Evolutionary conservation across 2,888 invertebrate species (phyloP), one percentile per base, ranked within the genome.

Genomic region (Epinotia bilunana): DNA sequence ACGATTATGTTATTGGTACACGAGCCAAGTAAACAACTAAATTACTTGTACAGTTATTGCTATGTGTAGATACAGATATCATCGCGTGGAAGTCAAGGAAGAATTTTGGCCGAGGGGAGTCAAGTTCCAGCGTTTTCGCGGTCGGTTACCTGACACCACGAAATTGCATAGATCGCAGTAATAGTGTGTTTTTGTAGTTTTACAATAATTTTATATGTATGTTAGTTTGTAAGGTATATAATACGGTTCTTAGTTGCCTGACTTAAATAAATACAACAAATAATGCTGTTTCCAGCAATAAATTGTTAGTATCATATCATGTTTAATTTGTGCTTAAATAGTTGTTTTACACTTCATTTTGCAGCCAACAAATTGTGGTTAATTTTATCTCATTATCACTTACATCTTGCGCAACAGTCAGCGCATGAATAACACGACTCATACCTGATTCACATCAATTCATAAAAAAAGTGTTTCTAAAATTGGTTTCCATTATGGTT

Each of bases 11-110:
- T 81, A 80, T 81, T 83, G 80, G 80, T 81, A 81, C 82, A 74
- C 80, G 79, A 78, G 83, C 76, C 76, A 77, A 83, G 87, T 88
- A 91, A 91, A 91, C 91, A 91, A 87, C 84, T 83, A 77, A 87
- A 69, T 46, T 58, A 68, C 23, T 23, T 46, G 23, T 55, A 33
- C 20, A 20, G 39, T 68, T 43, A 68, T 57, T 23, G 46, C 12
- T 61, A 16, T 9, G 1, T 13, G 13, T 64, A 43, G 1, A 39
- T 11, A 49, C 7, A 16, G 49, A 63, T 62, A 62, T 18, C 43
- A 20, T 46, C 46, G 23, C 20, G 63, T 12, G 43, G 13, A 39
- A 33, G 1, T 4, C 7, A 20, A 57, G 57, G 16, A 33, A 28
- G 2, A 28, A 7, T 33, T 33, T 33, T 33, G 33, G 33, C 33